Percentiles rank a stretch among this genome's conserved stretches.
phyloP scores from a whole-genome alignment of 2,113 vertebrate species.

The Reinhardtius hippoglossoides region DNA sequence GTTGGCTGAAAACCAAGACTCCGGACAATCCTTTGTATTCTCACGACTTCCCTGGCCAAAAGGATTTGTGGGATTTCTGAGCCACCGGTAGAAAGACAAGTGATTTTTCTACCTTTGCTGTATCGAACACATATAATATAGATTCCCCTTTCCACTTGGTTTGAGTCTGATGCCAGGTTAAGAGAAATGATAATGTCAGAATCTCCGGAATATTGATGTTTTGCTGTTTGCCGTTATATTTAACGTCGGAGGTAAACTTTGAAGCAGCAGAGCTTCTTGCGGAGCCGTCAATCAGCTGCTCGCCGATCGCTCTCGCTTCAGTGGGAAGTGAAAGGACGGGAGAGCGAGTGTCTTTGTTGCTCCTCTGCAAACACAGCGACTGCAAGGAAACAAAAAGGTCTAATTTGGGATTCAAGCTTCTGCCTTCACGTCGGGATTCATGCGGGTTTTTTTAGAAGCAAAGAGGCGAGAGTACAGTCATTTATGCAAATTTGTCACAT shows the following conservation, averaged over 20 bases:
- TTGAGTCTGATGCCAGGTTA: neutral
- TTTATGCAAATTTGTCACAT: neutral
- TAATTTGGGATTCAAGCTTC: conserved; percentile 49
- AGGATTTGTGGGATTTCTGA: neutral
- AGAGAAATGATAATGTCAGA: conserved; percentile 1
- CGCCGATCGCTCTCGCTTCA: conserved; percentile 20
- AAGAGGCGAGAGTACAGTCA: neutral
- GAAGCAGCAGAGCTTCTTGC: conserved; percentile 25
- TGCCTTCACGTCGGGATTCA: neutral
- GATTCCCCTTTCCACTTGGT: conserved; percentile 4
- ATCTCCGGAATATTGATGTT: conserved; percentile 5
- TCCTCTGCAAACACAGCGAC: conserved; percentile 39
- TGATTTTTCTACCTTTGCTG: neutral
- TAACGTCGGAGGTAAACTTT: conserved; percentile 31
- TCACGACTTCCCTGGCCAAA: conserved; percentile 15
- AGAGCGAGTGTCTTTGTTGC: conserved; percentile 5
- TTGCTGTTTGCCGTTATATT: conserved; percentile 4
- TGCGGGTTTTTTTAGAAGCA: conserved; percentile 45
- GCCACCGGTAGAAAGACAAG: neutral
- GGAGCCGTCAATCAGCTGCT: conserved; percentile 50
- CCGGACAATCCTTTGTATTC: conserved; percentile 46
- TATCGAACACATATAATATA: neutral
- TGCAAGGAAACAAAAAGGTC: conserved; percentile 43
- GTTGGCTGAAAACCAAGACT: conserved; percentile 30
- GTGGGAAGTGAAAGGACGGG: conserved; percentile 15